Evolutionary conservation across 1,140 invertebrate genomes (phyloP), one percentile per base, ranked within the genome.

Genomic region (Bombus breviceps): DNA sequence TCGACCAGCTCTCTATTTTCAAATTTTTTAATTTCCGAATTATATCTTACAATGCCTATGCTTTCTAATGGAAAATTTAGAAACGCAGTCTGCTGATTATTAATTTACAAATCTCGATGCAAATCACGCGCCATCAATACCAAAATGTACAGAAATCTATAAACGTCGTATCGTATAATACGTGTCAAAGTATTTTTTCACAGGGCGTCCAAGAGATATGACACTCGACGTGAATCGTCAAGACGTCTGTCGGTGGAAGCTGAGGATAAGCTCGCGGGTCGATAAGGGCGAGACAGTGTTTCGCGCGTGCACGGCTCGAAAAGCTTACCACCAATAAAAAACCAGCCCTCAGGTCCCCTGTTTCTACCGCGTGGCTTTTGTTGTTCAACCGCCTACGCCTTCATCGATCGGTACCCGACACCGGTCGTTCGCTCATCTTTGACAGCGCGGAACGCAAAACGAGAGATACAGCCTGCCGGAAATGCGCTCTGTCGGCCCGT

Each of bases 361-460:
- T 88, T 90, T 90, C 85, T 90, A 76, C 80, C 80, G 74, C 25
- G 75, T 62, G 68, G 66, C 39, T 83, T 89, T 90, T 86, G 88
- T 90, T 85, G 80, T 77, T 86, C 78, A 59, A 79, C 86, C 88
- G 88, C 89, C 89, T 83, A 88, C 89, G 85, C 82, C 76, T 90
- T 88, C 86, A 90, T 90, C 89, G 89, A 90, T 90, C 86, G 89
- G n/a, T n/a, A n/a, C 47, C 28, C 78, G 68, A 87, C 81, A 73
- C 81, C 62, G 64, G 57, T 64, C 62, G 64, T 37, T 79, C 59
- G 39, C 83, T 90, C 89, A 90, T 90, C 86, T 86, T 88, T 85
- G 89, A 89, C 80, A 89, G 80, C 69, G 80, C 41, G 83, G 77
- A 80, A 81, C 81, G 77, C 22, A 66, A 74, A 47, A 59, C 86